Evolutionary conservation across 2,113 vertebrate species (phyloP).

Genomic region (Columba livia): DNA sequence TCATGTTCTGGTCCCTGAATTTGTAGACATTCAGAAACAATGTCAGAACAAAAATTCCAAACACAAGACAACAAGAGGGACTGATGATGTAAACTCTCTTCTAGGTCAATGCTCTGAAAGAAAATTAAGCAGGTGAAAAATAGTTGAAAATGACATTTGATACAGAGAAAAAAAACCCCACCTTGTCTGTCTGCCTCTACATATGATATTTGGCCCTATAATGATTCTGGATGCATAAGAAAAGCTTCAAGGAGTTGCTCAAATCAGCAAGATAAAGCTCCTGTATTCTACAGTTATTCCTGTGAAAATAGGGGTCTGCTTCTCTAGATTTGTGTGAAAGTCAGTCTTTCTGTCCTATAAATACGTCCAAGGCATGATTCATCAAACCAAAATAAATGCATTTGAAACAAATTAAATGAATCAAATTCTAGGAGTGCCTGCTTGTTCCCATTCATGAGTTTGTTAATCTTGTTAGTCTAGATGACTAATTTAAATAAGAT

Average conservation of each 20-base stretch:
- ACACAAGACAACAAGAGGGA: background rate
- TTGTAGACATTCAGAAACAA: background rate
- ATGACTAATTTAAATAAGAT: background rate
- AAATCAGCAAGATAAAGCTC: background rate
- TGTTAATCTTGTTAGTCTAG: background rate
- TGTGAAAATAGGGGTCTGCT: background rate
- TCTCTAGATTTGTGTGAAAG: background rate
- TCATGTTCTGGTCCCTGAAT: background rate
- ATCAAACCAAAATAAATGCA: background rate
- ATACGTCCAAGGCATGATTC: background rate
- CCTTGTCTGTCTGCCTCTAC: background rate
- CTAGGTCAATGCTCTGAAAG: background rate
- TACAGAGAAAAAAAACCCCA: background rate
- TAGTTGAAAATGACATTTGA: background rate
- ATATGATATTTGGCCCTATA: background rate
- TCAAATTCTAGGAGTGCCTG: background rate
- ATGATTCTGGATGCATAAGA: background rate
- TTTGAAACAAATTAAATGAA: background rate
- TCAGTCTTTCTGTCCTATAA: background rate
- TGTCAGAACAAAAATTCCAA: background rate
- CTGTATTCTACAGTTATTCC: background rate
- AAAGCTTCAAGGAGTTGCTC: background rate
- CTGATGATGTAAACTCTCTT: background rate
- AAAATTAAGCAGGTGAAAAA: background rate
- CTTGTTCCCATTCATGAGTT: background rate